Evolutionary conservation across 2,888 invertebrate species (phyloP), one percentile per base, ranked within the genome.

Genomic region (Ernsta delagoae): DNA sequence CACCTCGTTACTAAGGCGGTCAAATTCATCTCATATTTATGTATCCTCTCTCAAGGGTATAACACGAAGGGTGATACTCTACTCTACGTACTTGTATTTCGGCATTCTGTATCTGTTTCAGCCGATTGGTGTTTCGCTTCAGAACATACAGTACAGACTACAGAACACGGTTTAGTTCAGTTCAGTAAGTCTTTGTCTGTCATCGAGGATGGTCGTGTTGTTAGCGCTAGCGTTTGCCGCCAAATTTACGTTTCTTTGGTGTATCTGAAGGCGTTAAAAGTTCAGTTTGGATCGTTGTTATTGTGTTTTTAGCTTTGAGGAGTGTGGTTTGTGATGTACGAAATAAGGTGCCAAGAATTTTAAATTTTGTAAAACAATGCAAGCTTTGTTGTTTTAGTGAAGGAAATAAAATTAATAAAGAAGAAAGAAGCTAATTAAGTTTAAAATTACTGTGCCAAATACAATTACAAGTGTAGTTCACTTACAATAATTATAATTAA

Each of bases 151-250:
- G 1, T 16, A 16, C 16, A 16, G 16, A 16, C 0, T 16, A 16
- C 16, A 16, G 1, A 16, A n/a, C n/a, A n/a, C n/a, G n/a, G n/a
- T n/a, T n/a, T 16, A 1, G 9, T 45, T 48, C 12, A 48, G 12
- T 48, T 48, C 70, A 75, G 75, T 75, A 62, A 63, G 67, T 59
- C 69, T 65, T 61, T 65, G 48, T 1, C 31, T 9, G 48, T 39
- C 66, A 70, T 5, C 31, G 74, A 68, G 78, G 62, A 70, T 53
- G 74, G 79, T 66, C 79, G 84, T 73, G 75, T 70, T 70, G 69
- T 69, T 36, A 48, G 36, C 59, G 57, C 5, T 34, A 61, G 72
- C 73, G 65, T 79, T 83, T 84, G 75, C 84, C 86, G 85, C 86
- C 82, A 83, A 83, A 78, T 76, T 82, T 80, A 78, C 83, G 78